Evolutionary conservation across 1,140 invertebrate genomes (phyloP).

Genomic region (Cyphomyrmex costatus): DNA sequence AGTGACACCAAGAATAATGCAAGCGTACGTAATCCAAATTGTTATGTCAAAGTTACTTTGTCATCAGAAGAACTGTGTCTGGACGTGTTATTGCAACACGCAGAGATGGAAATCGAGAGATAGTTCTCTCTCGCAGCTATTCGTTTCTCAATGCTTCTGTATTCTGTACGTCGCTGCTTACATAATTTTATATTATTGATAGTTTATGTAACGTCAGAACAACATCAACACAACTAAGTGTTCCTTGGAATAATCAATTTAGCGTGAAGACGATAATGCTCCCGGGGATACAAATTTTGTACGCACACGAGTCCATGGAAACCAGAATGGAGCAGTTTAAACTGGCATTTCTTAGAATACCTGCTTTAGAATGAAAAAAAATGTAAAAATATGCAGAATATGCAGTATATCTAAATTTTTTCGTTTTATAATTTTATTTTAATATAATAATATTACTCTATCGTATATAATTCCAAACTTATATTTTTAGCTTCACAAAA

Average conservation of each 20-base stretch:
- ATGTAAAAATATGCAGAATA: background rate
- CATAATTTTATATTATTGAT: slow-evolving; percentile 14
- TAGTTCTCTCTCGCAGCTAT: background rate
- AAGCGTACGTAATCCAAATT: background rate
- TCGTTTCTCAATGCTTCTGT: background rate
- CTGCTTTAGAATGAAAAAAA: background rate
- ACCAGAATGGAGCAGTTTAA: background rate
- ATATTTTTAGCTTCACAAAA: background rate
- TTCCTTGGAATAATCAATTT: slow-evolving; percentile 24
- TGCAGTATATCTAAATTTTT: background rate
- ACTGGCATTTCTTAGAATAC: background rate
- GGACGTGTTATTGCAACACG: background rate
- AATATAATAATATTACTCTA: background rate
- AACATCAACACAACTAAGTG: slow-evolving; percentile 9
- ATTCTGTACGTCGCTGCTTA: background rate
- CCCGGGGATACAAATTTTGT: too few relatives aligned
- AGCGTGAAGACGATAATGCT: slow-evolving; percentile 24
- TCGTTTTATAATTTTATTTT: background rate
- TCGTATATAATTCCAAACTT: background rate
- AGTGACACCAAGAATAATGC: background rate
- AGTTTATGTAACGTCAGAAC: background rate
- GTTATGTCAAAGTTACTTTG: slow-evolving; percentile 3
- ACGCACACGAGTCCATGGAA: slow-evolving; percentile 1
- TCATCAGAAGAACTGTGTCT: slow-evolving; percentile 15
- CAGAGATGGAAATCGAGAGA: background rate